These are phyloP conservation scores for Candoia aspera DNA, from an alignment of 2,113 vertebrate genomes.

Conservation along the genomic window DNA sequence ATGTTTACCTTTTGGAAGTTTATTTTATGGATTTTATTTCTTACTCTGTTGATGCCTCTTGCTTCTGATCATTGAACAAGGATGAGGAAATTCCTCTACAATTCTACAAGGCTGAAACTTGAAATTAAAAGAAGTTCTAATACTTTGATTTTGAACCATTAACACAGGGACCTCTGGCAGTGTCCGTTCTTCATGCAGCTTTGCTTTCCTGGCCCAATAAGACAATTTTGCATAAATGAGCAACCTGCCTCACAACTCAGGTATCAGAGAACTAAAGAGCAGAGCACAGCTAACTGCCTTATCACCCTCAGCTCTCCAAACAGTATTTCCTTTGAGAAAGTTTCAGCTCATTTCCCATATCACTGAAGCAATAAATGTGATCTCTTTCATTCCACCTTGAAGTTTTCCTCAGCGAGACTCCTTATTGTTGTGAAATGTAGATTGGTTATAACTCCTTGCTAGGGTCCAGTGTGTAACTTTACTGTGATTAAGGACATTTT, in stretches of 20 bases:
- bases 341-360: conserved; percentile 28
- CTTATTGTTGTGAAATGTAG: conserved; percentile 42
- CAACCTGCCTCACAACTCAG: neutral
- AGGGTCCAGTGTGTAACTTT: conserved; percentile 49
- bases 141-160: neutral
- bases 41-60: neutral
- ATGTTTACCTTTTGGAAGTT: neutral
- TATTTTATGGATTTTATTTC: neutral
- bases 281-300: conserved; percentile 34
- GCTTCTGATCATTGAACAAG: neutral
- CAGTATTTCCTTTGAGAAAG: conserved; percentile 28
- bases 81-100: neutral
- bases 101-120: neutral
- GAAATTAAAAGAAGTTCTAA: neutral
- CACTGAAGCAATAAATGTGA: conserved; percentile 11
- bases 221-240: conserved; percentile 2
- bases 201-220: neutral
- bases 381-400: conserved; percentile 39
- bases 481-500: conserved; percentile 61
- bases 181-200: neutral
- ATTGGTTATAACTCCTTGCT: conserved; percentile 29
- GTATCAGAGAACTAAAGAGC: conserved; percentile 4
- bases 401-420: conserved; percentile 18
- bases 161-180: neutral
- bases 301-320: conserved; percentile 12